A percentile compares a stretch with the other conserved stretches of the same genome.
These are phyloP conservation scores for Mormyrus lacerda DNA, from an alignment of 2,113 vertebrate species.

Conservation along the genomic window DNA sequence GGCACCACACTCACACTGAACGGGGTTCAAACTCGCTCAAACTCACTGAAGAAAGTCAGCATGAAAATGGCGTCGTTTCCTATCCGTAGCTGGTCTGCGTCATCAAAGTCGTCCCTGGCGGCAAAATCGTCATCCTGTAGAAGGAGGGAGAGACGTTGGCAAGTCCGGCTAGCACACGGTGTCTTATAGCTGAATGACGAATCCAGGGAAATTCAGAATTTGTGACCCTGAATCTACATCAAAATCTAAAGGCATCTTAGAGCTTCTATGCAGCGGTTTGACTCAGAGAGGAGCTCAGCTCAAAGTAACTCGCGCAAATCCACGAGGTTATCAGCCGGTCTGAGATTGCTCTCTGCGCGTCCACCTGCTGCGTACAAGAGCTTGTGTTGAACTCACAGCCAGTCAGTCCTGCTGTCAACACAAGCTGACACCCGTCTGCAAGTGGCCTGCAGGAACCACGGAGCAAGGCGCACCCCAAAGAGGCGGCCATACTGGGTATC, in stretches of 20 bases:
- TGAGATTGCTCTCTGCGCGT: not conserved
- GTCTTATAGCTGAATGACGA: not conserved
- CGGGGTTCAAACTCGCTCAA: not conserved
- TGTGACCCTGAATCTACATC: not conserved
- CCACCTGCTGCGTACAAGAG: not conserved
- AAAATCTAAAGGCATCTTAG: not conserved
- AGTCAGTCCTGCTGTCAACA: not conserved
- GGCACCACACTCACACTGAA: not conserved
- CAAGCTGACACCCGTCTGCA: not conserved
- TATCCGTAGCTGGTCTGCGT: constrained; percentile 92
- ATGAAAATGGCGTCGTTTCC: constrained; percentile 98
- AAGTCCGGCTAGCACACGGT: not conserved
- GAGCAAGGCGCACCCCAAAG: not conserved
- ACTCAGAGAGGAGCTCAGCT: not conserved
- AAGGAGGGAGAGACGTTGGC: not conserved
- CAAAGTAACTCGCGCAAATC: not conserved
- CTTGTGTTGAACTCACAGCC: not conserved
- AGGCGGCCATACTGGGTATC: not conserved
- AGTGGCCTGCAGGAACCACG: not conserved
- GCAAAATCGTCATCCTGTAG: constrained; percentile 90
- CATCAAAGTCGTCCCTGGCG: constrained; percentile 87
- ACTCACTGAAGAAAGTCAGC: constrained; percentile 98
- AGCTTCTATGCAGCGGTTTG: not conserved
- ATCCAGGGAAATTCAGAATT: not conserved
- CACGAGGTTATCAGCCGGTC: not conserved